These are phyloP conservation scores for Lamprotornis superbus DNA, from an alignment of 2,113 vertebrate genomes.

Conservation along the genomic window DNA sequence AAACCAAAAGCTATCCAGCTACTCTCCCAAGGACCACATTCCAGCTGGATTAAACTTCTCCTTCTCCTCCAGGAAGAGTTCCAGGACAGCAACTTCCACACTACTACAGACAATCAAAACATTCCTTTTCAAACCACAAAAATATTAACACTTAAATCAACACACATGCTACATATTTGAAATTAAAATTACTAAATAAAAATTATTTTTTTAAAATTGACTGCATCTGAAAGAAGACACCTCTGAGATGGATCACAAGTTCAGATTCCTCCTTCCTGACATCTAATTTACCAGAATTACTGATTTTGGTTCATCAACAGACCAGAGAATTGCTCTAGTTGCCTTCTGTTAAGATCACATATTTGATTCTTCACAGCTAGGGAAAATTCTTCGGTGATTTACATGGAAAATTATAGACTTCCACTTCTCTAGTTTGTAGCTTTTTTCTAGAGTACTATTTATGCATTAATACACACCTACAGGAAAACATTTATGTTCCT, in stretches of 20 bases:
- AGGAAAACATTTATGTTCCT: not conserved
- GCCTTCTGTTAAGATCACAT: not conserved
- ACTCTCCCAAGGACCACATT: not conserved
- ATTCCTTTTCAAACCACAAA: not conserved
- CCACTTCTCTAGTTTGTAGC: not conserved
- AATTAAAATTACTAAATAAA: not conserved
- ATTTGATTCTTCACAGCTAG: not conserved
- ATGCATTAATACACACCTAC: not conserved
- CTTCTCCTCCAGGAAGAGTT: not conserved
- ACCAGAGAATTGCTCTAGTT: not conserved
- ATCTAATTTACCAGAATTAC: not conserved
- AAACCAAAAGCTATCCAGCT: conserved; percentile 3
- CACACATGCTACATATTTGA: not conserved
- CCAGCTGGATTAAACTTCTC: conserved; percentile 36
- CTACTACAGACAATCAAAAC: not conserved
- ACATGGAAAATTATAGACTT: not conserved
- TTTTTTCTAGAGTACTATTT: not conserved
- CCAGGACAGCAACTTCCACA: not conserved
- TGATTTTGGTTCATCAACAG: not conserved
- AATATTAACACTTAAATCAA: not conserved
- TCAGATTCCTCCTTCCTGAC: not conserved
- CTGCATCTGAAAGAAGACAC: not conserved
- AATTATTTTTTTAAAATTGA: not conserved
- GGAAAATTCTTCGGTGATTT: not conserved
- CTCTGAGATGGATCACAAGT: not conserved